Evolutionary conservation across 2,797 vertebrate species (phyloP), one percentile per base, ranked within the genome.

Genomic region (Onychomys torridus): DNA sequence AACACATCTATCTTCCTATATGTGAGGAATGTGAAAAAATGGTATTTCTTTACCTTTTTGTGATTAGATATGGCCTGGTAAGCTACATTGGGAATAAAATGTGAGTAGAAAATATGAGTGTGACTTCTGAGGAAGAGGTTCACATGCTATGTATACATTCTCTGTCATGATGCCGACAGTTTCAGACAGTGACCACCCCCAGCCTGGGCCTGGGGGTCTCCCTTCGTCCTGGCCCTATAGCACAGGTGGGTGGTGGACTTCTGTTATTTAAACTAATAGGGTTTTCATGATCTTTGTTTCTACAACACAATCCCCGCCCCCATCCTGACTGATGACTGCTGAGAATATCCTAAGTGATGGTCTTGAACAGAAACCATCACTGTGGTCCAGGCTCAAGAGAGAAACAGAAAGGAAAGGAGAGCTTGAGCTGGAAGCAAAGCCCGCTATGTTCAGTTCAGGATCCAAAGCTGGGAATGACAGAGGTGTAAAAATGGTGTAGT

Each of bases 401-500:
- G 43, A n/a, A 37, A 57, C 2, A 13, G 61, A 55, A 49, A 73
- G 43, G 84, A 83, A 75, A 17, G 1, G 37, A 7, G 21, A 55
- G 10, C 25, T 59, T 32, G 17, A 46, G 29, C 19, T 10, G 61
- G 49, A 84, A 63, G 67, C 32, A 65, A 13, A 89, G 40, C 25
- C 46, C 52, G 32, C 6, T 55, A n/a, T 19, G 46, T 43, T 27
- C 27, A 43, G 43, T 55, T 86, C 37, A 46, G 75, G 61, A 79
- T 61, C 59, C 5, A 69, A 6, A 25, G 81, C 76, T 85, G 55
- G 65, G 25, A 83, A 75, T 0, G 67, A 52, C 19, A 21, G 52
- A 10, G 13, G 34, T 2, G 17, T 0, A 46, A n/a, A 43, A 78
- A 34, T 6, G 73, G 5, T 2, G 0, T 25, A 29, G 40, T 27